phyloP scores from a whole-genome alignment of 2,888 invertebrate genomes.

The Torymus auratus region DNA sequence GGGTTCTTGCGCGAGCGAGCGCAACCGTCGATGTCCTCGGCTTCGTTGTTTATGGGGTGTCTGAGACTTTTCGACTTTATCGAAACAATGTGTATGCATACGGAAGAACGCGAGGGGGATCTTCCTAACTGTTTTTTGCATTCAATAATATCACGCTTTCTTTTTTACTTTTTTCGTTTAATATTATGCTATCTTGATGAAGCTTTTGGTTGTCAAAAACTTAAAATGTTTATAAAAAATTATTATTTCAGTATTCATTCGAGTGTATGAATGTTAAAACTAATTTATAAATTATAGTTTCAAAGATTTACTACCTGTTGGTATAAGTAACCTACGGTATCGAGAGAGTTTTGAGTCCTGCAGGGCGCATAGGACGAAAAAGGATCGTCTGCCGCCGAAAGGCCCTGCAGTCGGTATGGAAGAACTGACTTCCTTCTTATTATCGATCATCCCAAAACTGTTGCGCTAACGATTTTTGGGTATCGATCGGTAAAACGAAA shows the following conservation, averaged over 20 bases:
- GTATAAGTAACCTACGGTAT: slow-evolving; percentile 49
- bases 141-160: neutral
- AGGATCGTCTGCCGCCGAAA: slow-evolving; percentile 40
- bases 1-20: slow-evolving; percentile 41
- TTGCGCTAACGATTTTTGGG: slow-evolving; percentile 21
- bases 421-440: slow-evolving; percentile 34
- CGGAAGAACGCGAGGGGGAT: neutral
- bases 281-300: too few species aligned
- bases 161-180: neutral
- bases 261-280: too few species aligned
- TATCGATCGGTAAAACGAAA: slow-evolving; percentile 38
- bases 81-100: slow-evolving; percentile 23
- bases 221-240: too few species aligned
- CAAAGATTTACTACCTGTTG: neutral
- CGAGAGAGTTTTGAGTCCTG: slow-evolving; percentile 51
- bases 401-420: slow-evolving; percentile 58
- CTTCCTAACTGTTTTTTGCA: too few species aligned
- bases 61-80: slow-evolving; percentile 51
- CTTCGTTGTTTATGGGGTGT: slow-evolving; percentile 48
- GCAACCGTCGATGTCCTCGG: neutral
- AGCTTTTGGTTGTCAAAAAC: too few species aligned
- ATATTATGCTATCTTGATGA: neutral
- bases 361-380: slow-evolving; percentile 51
- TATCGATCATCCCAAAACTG: slow-evolving; percentile 48
- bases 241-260: too few species aligned